Evolutionary conservation across 2,888 invertebrate genomes (phyloP).

Genomic region (Hipparchia sbordonii): DNA sequence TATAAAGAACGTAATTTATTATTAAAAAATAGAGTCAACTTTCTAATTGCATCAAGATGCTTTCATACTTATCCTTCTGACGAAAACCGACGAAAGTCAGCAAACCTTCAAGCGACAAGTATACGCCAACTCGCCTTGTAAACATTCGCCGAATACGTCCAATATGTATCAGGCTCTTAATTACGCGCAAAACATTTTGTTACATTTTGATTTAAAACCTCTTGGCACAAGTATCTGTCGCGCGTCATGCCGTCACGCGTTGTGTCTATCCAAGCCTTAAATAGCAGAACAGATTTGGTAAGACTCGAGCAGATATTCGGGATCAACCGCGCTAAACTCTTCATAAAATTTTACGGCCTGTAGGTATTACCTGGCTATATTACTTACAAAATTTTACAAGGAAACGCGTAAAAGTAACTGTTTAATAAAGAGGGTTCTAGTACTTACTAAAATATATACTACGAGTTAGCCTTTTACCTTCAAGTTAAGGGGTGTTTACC

Average conservation of each 20-base stretch:
- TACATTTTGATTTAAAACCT: too few species aligned
- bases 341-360: conserved; percentile 6
- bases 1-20: too few species aligned
- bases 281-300: conserved; percentile 2
- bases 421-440: conserved; percentile 5
- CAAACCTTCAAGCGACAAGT: too few species aligned
- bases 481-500: background rate
- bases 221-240: background rate
- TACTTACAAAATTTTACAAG: conserved; percentile 14
- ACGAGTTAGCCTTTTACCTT: conserved; percentile 6
- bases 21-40: too few species aligned
- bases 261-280: background rate
- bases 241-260: background rate
- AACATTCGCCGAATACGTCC: too few species aligned
- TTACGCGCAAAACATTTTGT: too few species aligned
- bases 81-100: too few species aligned
- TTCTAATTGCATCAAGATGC: too few species aligned
- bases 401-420: background rate
- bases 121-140: too few species aligned
- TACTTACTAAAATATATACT: background rate
- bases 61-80: too few species aligned
- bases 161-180: too few species aligned
- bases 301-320: conserved; percentile 3
- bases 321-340: background rate
- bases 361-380: conserved; percentile 9